Conservation (phyloP, 1,140 invertebrate species). For the Amyelois transitella region DNA sequence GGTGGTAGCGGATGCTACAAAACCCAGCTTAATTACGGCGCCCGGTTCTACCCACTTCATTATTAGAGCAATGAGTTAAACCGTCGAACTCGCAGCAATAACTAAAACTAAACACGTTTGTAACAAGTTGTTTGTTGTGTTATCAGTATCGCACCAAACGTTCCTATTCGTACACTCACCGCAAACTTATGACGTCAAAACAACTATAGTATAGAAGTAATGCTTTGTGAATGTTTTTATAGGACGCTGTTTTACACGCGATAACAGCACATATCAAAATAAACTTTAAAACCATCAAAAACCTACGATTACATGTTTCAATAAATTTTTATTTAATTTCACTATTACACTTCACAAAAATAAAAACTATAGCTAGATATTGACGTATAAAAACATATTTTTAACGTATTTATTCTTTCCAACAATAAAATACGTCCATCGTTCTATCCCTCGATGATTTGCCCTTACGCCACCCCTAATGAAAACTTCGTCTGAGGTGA, state of each 20-base stretch:
- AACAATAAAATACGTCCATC: too few relatives aligned
- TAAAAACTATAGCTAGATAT: too few relatives aligned
- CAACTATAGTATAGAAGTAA: not conserved
- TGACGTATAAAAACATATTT: too few relatives aligned
- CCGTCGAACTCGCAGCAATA: conserved; percentile 65
- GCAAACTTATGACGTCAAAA: conserved; percentile 34
- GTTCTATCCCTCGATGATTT: too few relatives aligned
- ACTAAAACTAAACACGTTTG: conserved; percentile 71
- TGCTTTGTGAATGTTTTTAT: not conserved
- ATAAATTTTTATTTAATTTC: too few relatives aligned
- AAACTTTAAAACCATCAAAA: too few relatives aligned
- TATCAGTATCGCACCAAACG: conserved; percentile 64
- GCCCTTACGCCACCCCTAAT: conserved; percentile 44
- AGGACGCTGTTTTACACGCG: too few relatives aligned
- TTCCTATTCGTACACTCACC: conserved; percentile 52
- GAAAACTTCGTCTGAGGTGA: conserved; percentile 61
- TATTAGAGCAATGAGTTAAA: conserved; percentile 65
- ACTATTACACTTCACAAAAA: too few relatives aligned
- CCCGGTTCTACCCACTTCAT: conserved; percentile 47
- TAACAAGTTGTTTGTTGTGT: conserved; percentile 71
- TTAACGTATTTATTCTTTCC: too few relatives aligned
- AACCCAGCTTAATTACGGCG: conserved; percentile 49
- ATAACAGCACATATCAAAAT: too few relatives aligned
- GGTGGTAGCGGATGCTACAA: conserved; percentile 15
- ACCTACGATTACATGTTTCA: too few relatives aligned